Percentiles rank a stretch among this genome's conserved stretches.
phyloP scores from a whole-genome alignment of 2,888 invertebrate genomes.

The Tigriopus californicus region DNA sequence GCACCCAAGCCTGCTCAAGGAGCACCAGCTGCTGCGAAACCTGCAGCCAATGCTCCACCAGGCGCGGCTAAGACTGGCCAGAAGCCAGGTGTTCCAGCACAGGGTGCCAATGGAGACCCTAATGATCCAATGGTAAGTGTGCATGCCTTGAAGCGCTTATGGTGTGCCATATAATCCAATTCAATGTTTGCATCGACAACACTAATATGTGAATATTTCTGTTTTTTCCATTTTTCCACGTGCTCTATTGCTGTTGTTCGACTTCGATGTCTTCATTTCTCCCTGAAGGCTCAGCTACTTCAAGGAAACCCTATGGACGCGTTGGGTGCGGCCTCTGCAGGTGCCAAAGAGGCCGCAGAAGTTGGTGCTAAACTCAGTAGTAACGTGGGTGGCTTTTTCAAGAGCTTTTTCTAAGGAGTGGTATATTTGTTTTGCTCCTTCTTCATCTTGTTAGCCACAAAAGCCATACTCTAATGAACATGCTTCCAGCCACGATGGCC shows the following conservation, averaged over 20 bases:
- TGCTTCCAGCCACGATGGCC: no score
- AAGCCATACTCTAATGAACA: no score
- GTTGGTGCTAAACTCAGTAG: constrained; percentile 19
- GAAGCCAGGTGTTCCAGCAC: background rate
- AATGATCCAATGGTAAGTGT: background rate
- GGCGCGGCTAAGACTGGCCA: background rate
- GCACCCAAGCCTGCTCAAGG: background rate
- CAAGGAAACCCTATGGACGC: constrained; percentile 2
- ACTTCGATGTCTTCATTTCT: no score
- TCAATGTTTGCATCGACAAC: background rate
- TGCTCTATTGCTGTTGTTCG: no score
- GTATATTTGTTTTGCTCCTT: no score
- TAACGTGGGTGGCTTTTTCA: constrained; percentile 22
- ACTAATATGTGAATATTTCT: background rate
- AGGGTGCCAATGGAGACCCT: background rate
- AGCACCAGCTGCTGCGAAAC: background rate
- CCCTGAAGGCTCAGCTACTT: background rate
- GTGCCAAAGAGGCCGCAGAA: constrained; percentile 7
- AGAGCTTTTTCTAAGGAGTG: constrained; percentile 23
- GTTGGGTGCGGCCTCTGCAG: constrained; percentile 7
- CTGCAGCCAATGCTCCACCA: background rate
- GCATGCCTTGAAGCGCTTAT: background rate
- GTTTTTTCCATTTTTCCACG: no score
- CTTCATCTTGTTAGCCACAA: no score
- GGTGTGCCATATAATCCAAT: no score